Evolutionary conservation across 2,113 vertebrate genomes (phyloP), one percentile per base, ranked within the genome.

Genomic region (Herpailurus yagouaroundi): DNA sequence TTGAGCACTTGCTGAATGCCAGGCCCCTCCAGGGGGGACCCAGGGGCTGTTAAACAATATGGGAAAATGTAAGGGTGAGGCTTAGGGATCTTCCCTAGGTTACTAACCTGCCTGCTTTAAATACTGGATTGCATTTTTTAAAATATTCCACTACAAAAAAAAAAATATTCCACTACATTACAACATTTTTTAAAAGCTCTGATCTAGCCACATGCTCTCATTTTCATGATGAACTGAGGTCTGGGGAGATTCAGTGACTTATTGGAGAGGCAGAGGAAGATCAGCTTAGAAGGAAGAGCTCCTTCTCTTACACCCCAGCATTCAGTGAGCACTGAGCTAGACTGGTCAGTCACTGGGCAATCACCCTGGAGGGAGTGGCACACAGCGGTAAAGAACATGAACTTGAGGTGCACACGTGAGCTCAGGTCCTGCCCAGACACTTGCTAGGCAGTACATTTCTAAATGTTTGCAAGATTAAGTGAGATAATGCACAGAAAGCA

Each of bases 111-210:
- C 25, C 10, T 86, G 21, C 19, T 69, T 86, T 36, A 25, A 33
- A 89, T 29, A 66, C 52, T 66, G 31, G 23, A 57, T 41, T 95
- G 25, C 14, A 27, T 68, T 86, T 36, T 36, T 6, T 18, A 66
- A 88, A 80, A 63, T 41, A 84, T 60, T 60, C 38, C 7, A 64
- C 68, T 71, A 73, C 55, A 63, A 38, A 38, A 38, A 38, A 38
- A 38, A 66, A 88, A 80, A 63, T 41, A 84, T 60, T 52, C 38
- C 7, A 64, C 68, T 71, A 73, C 55, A 63, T 87, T 74, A 48
- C 92, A 88, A 74, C 21, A 64, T 73, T 69, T 88, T 91, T 76
- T 6, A n/a, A 89, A 98, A 90, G 16, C 79, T 94, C 76, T 77
- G 23, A 86, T 84, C 31, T 48, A 69, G 57, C 19, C 64, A 91